Conservation (phyloP, 2,113 vertebrate species). For the Cephalopholis sonnerati region DNA sequence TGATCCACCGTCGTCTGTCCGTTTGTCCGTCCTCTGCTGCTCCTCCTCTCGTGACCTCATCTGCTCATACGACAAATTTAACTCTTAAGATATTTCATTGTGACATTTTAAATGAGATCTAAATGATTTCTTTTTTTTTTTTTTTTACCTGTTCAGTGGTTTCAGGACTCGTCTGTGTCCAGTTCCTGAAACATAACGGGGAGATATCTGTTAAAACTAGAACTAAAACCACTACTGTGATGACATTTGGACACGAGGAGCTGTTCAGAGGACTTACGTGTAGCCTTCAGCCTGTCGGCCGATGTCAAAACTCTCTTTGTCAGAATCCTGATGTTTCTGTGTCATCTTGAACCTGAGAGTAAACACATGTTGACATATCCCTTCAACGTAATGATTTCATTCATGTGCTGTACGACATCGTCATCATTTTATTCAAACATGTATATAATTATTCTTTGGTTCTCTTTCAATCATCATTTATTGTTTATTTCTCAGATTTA, state of each 20-base stretch:
- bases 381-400: too few species aligned
- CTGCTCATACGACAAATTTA: too few species aligned
- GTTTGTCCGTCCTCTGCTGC: neutral
- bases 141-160: neutral
- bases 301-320: constrained; percentile 22
- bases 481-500: too few species aligned
- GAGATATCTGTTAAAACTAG: neutral
- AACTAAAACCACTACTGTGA: neutral
- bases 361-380: neutral
- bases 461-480: too few species aligned
- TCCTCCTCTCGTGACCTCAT: neutral
- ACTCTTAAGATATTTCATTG: neutral
- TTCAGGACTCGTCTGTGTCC: rapidly evolving
- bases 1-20: neutral
- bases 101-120: too few species aligned
- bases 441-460: too few species aligned
- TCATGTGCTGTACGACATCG: too few species aligned
- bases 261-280: constrained; percentile 39
- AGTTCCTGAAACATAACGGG: neutral
- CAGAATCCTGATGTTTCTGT: neutral
- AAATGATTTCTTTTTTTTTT: neutral
- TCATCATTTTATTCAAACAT: too few species aligned
- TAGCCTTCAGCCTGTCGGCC: rapidly evolving
- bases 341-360: constrained; percentile 46
- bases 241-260: rapidly evolving